Evolutionary conservation across 1,140 invertebrate species (phyloP), one percentile per base, ranked within the genome.

Genomic region (Camponotus pennsylvanicus): DNA sequence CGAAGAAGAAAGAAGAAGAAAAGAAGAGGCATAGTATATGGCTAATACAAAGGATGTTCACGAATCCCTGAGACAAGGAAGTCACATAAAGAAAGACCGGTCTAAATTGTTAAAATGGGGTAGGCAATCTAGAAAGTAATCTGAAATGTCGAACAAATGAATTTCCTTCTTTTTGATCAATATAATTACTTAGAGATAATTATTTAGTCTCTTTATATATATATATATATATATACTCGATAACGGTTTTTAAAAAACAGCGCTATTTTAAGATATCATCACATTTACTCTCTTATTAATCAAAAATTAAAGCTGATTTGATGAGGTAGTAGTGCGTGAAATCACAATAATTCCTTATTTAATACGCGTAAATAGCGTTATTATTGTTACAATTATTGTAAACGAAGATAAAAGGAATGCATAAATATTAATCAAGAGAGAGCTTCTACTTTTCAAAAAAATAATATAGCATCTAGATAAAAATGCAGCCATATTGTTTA

Each of bases 81-180:
- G 15, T 40, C 32, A 59, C 45, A 88, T 40, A 88, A 83, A 73
- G 32, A 9, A n/a, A 27, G 42, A 40, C 21, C 42, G 21, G 42
- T 45, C 34, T 63, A 85, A 88, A 89, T 55, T 73, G 73, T 85
- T 89, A 71, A 75, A 88, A 85, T 67, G 61, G 80, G 37, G 37
- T 49, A 57, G 63, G 67, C 57, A 84, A 73, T 85, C 21, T 49
- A 52, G 18, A 37, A 66, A 59, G 21, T 61, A 85, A 89, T 85
- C 73, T 32, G 80, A 52, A 70, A 73, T 40, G 67, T 55, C 66
- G 57, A 27, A 6, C 11, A 18, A 59, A 15, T 21, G 45, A 88
- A 73, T 55, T 59, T 73, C 9, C 18, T 69, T 80, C 32, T 32
- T 27, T 34, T 73, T 21, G 1, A 64, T 42, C 49, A 45, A 45